These are phyloP conservation scores for Ochropacha duplaris DNA, from an alignment of 2,888 invertebrate species.

Conservation along the genomic window DNA sequence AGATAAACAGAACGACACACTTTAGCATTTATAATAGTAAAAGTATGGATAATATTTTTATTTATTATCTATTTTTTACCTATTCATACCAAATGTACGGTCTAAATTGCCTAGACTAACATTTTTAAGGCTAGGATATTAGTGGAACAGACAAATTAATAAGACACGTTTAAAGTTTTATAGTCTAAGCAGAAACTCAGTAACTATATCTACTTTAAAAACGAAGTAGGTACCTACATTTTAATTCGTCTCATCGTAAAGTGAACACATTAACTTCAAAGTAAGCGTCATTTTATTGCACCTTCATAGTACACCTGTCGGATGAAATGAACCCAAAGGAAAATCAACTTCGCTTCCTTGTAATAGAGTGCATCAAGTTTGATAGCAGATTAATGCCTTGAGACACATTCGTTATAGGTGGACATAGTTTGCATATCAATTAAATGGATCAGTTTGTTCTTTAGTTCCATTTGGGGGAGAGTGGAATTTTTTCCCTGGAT, in stretches of 20 bases:
- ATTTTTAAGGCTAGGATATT: no score
- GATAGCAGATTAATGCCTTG: slow-evolving; percentile 21
- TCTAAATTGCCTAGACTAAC: no score
- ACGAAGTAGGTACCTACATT: neutral
- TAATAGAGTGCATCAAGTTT: neutral
- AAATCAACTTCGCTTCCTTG: slow-evolving; percentile 14
- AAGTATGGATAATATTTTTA: no score
- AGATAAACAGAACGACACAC: no score
- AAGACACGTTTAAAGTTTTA: no score
- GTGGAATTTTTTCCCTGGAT: no score
- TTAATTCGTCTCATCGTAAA: neutral
- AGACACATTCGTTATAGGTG: slow-evolving; percentile 33
- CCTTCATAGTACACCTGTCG: slow-evolving; percentile 31
- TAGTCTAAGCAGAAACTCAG: neutral
- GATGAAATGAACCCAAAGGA: slow-evolving; percentile 16
- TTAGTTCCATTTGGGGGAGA: neutral
- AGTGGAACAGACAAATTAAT: no score
- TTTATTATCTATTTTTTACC: no score
- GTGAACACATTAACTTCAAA: slow-evolving; percentile 12
- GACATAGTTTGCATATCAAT: slow-evolving; percentile 42
- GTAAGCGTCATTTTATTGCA: slow-evolving; percentile 49
- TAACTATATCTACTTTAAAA: neutral
- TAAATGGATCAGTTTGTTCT: slow-evolving; percentile 1
- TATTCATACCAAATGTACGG: no score
- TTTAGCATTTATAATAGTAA: no score